Conservation (phyloP, 2,888 invertebrate genomes). For the Pseudococcus jackbeardsleyi region DNA sequence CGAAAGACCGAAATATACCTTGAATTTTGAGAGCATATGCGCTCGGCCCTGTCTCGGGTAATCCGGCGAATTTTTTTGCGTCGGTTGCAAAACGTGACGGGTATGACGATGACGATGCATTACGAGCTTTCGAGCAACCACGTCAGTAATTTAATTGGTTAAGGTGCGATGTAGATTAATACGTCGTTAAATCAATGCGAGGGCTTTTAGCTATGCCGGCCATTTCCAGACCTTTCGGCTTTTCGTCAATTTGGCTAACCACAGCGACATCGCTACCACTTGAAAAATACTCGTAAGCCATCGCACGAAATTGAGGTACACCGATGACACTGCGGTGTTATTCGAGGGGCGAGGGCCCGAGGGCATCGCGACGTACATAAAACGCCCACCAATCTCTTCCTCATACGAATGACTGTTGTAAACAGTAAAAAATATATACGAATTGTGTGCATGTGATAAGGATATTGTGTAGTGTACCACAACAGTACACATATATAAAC, state of each 20-base stretch:
- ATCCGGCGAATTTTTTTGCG: neutral
- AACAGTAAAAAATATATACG: slow-evolving; percentile 7
- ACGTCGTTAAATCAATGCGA: neutral
- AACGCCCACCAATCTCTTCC: slow-evolving; percentile 2
- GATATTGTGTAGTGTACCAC: neutral
- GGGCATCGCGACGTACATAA: neutral
- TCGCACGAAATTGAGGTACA: slow-evolving; percentile 4
- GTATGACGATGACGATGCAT: neutral
- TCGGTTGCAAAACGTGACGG: neutral
- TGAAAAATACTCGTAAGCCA: neutral
- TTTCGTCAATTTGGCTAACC: neutral
- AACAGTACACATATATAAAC: neutral
- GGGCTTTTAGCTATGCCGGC: neutral
- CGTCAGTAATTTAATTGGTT: neutral
- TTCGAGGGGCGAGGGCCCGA: no score
- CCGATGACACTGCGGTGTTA: neutral
- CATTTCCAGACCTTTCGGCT: neutral
- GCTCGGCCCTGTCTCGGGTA: neutral
- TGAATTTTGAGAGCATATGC: neutral
- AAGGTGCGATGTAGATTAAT: neutral
- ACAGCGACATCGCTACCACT: slow-evolving; percentile 1
- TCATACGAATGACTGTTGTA: neutral
- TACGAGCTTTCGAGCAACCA: neutral
- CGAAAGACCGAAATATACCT: neutral
- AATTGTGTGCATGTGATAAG: slow-evolving; percentile 43